phyloP scores from a whole-genome alignment of 2,888 invertebrate genomes.

The Drosophila fungiperda region DNA sequence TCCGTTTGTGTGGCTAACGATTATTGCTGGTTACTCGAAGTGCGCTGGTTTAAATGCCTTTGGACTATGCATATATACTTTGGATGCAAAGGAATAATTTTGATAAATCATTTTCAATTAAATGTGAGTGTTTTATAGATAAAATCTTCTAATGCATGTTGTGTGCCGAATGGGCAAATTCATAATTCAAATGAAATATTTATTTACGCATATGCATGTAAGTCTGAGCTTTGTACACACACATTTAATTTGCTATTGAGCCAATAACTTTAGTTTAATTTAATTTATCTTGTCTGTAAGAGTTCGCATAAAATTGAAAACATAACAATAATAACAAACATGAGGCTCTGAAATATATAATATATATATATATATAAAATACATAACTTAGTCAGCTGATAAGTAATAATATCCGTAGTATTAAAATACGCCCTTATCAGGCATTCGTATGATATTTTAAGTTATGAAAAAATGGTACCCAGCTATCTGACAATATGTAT shows the following conservation, averaged over 20 bases:
- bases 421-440: not conserved
- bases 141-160: not conserved
- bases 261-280: not conserved
- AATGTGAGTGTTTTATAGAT: not conserved
- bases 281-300: not conserved
- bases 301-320: not conserved
- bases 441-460: not conserved
- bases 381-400: too few species aligned
- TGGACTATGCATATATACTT: not conserved
- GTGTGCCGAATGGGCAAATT: not conserved
- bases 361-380: too few species aligned
- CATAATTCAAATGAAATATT: constrained; percentile 3
- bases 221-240: too few species aligned
- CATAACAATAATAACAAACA: too few species aligned
- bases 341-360: not conserved
- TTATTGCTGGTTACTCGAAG: constrained; percentile 6
- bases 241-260: not conserved
- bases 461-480: not conserved
- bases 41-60: constrained; percentile 20
- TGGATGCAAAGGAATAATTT: constrained; percentile 7
- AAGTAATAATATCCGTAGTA: too few species aligned
- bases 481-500: constrained; percentile 7
- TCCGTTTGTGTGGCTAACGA: not conserved
- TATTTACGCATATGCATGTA: not conserved
- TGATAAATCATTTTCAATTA: constrained; percentile 17